A percentile compares a stretch with the other conserved stretches of the same genome.
Evolutionary conservation across 2,113 vertebrate species (phyloP).

Genomic region (Elephas maximus): DNA sequence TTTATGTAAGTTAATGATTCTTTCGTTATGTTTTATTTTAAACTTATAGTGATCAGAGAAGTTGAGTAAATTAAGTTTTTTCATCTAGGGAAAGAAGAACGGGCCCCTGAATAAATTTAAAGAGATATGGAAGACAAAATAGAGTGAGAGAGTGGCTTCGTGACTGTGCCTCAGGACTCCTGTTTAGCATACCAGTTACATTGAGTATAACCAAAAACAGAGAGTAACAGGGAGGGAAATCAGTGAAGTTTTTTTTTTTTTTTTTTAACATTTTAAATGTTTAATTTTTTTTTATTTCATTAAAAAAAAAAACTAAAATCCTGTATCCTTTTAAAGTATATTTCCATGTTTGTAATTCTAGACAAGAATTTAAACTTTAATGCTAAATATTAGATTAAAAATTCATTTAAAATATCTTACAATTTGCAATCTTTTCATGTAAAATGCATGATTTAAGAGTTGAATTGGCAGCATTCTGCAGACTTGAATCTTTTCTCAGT

Average conservation of each 20-base stretch:
- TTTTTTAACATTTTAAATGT: slow-evolving; percentile 15
- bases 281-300: background rate
- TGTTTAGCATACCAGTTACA: background rate
- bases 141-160: background rate
- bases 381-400: slow-evolving; percentile 88
- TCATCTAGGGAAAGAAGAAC: background rate
- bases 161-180: background rate
- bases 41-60: slow-evolving; percentile 43
- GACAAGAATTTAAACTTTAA: slow-evolving; percentile 87
- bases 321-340: slow-evolving; percentile 74
- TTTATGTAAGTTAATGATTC: background rate
- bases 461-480: slow-evolving; percentile 77
- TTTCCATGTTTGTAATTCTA: slow-evolving; percentile 81
- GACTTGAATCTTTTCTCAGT: slow-evolving; percentile 74
- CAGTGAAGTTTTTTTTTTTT: background rate
- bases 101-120: slow-evolving; percentile 26
- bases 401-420: slow-evolving; percentile 86
- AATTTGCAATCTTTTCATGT: slow-evolving; percentile 87
- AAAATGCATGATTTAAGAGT: slow-evolving; percentile 86
- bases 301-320: slow-evolving; percentile 29
- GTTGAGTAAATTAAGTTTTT: background rate
- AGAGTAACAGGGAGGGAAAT: slow-evolving; percentile 32
- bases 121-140: background rate
- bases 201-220: background rate
- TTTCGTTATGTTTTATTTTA: slow-evolving; percentile 5